Conservation (phyloP, 2,797 vertebrate species). For the Miichthys miiuy region DNA sequence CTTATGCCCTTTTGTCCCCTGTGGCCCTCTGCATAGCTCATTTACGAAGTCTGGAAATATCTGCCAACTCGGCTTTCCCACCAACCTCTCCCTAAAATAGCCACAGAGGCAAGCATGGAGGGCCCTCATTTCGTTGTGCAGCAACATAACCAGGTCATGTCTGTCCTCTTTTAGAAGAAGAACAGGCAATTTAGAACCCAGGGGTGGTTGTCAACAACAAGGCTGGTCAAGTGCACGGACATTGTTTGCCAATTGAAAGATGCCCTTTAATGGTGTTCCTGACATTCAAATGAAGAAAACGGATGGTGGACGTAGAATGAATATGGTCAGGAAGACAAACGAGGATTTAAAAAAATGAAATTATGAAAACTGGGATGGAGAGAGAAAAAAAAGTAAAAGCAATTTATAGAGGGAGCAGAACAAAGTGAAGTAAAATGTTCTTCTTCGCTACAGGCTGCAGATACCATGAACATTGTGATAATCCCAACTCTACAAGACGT, state of each 20-base stretch:
- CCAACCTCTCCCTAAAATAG: conserved; percentile 68
- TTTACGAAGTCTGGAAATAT: conserved; percentile 75
- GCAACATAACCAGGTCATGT: conserved; percentile 70
- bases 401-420: conserved; percentile 30
- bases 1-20: conserved; percentile 65
- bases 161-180: conserved; percentile 49
- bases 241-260: conserved; percentile 28
- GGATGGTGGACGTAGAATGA: conserved; percentile 2
- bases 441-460: conserved; percentile 41
- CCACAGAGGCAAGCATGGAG: conserved; percentile 38
- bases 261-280: conserved; percentile 43
- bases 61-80: conserved; percentile 70
- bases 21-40: conserved; percentile 61
- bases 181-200: conserved; percentile 48
- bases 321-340: conserved; percentile 6
- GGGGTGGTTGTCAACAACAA: conserved; percentile 48
- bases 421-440: conserved; percentile 21
- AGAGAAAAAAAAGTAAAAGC: conserved; percentile 25
- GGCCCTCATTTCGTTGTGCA: conserved; percentile 43
- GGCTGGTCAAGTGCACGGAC: conserved; percentile 13
- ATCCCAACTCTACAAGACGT: conserved; percentile 6
- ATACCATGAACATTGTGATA: conserved; percentile 21
- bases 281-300: conserved; percentile 40
- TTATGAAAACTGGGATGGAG: neutral
- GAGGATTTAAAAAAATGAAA: neutral